Base-by-base conservation (phyloP, 2,888 invertebrate genomes). In the Athalia rosae region DNA sequence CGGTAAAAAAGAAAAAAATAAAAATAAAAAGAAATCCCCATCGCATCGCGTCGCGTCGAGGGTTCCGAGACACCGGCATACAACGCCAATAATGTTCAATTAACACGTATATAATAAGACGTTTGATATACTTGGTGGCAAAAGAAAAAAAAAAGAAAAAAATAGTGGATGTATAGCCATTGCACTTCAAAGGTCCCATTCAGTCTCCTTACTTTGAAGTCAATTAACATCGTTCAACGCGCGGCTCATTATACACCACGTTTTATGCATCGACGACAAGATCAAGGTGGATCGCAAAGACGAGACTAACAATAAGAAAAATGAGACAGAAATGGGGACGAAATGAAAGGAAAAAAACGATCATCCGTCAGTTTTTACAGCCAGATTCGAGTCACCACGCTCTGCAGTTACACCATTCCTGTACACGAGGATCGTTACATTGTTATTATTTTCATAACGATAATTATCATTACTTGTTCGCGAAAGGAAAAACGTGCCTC, bases 181-280 rank as follows among this genome's bases (percentile, higher is more conserved):
- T 58, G 13, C 58, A 13, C 58, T 45, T 28, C 71, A 71, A 71
- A 43, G 45, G 71, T 71, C 43, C 28, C 43, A 58, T 71, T 71
- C 45, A 28, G 28, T 43, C 58, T 45, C 71, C 15, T 50, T 6
- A 58, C 71, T 56, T 4, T 7, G 56, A 45, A 71, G 15, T 58
- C 56, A 71, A 71, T 71, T 71, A 71, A 71, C 71, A 58, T 15
- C 56, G 58, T 58, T 56, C 58, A 45, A 45, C 15, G 45, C 56
- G 13, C 13, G 71, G 43, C 58, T 71, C 71, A 71, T 71, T 71
- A 71, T 8, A 45, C 13, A 28, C 58, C 71, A 28, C 28, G 28
- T 28, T 28, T 28, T 28, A 28, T 28, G 28, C 28, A 28, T 28
- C 28, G 28, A 28, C 28, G 28, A 28, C 28, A 28, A 28, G 28